Evolutionary conservation across 2,797 vertebrate genomes (phyloP).

Genomic region (Epinephelus coioides): DNA sequence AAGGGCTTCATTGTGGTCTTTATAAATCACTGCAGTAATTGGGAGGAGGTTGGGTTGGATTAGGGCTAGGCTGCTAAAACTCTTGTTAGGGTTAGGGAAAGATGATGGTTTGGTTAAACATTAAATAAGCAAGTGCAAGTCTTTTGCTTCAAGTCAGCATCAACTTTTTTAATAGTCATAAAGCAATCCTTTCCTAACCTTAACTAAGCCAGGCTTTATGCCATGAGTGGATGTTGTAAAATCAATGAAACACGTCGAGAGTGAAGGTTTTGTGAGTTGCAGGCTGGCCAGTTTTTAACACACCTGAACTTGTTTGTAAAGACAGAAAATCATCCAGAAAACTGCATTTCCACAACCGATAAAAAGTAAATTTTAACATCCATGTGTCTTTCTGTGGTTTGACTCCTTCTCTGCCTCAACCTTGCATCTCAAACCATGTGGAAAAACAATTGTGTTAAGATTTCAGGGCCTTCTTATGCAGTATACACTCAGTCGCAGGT

Average conservation of each 20-base stretch:
- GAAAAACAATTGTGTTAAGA: conserved; percentile 26
- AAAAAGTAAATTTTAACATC: neutral
- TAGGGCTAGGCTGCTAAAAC: neutral
- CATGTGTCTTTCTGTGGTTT: conserved; percentile 35
- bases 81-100: neutral
- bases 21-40: neutral
- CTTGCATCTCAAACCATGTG: conserved; percentile 44
- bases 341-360: neutral
- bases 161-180: neutral
- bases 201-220: neutral
- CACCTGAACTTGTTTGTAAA: neutral
- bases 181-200: conserved; percentile 12
- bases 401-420: conserved; percentile 14
- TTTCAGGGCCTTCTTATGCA: conserved; percentile 25
- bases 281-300: neutral
- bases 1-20: neutral
- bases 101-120: conserved; percentile 6
- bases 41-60: neutral
- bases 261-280: conserved; percentile 4
- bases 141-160: neutral
- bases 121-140: conserved; percentile 1
- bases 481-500: conserved; percentile 16
- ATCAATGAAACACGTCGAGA: neutral
- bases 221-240: conserved; percentile 12
- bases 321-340: neutral